phyloP scores from a whole-genome alignment of 2,797 vertebrate genomes.

The Phyllotis vaccarum region DNA sequence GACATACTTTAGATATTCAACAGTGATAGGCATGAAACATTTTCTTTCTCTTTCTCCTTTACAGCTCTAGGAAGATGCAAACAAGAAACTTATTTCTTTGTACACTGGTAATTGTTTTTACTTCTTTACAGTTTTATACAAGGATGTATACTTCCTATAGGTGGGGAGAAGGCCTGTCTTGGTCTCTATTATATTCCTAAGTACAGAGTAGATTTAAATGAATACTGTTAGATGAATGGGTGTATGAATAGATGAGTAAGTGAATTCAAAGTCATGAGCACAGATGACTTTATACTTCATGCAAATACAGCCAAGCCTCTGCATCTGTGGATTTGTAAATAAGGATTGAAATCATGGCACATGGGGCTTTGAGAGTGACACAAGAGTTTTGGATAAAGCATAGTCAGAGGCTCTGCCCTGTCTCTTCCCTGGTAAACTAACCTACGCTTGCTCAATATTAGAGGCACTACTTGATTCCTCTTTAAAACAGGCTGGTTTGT shows the following conservation, averaged over 20 bases:
- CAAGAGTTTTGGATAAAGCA: neutral
- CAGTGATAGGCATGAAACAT: neutral
- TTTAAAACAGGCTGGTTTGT: neutral
- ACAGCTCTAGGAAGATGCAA: neutral
- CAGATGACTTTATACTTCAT: neutral
- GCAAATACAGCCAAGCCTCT: neutral
- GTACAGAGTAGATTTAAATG: conserved; percentile 1
- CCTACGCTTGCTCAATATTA: neutral
- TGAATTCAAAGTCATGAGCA: neutral
- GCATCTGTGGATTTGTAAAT: neutral
- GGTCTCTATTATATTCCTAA: neutral
- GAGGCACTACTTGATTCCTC: neutral
- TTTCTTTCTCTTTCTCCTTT: neutral
- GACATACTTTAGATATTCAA: neutral
- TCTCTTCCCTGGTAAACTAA: neutral
- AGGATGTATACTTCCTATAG: neutral
- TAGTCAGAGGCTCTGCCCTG: neutral
- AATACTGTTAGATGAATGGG: neutral
- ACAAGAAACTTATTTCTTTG: conserved; percentile 16
- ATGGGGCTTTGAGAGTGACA: neutral
- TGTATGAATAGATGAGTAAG: neutral
- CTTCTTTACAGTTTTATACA: neutral
- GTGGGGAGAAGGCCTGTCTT: neutral
- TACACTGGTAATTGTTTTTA: neutral
- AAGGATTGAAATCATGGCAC: neutral